Conservation (phyloP, 2,113 vertebrate genomes). For the Myotis yumanensis region DNA sequence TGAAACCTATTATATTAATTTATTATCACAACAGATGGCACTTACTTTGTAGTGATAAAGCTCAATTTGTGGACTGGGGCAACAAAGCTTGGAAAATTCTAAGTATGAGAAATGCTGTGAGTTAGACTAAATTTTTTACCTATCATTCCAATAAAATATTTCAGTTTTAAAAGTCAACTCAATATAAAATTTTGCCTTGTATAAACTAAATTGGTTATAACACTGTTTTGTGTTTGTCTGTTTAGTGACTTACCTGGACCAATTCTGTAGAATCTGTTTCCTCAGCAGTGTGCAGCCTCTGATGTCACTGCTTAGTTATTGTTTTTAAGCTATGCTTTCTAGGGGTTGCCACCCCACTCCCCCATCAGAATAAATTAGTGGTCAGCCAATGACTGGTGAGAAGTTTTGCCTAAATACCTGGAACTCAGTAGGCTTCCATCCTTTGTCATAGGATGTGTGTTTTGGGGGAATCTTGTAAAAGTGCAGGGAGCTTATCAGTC, state of each 20-base stretch:
- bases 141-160: neutral
- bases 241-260: neutral
- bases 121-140: neutral
- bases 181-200: neutral
- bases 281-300: neutral
- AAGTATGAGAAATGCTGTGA: neutral
- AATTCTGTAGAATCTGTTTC: neutral
- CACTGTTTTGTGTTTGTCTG: neutral
- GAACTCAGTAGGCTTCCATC: neutral
- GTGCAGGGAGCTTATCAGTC: neutral
- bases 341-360: neutral
- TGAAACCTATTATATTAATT: neutral
- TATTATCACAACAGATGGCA: neutral
- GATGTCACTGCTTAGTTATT: neutral
- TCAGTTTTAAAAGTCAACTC: neutral
- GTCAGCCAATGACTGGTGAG: constrained; percentile 1
- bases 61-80: neutral
- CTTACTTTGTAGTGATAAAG: neutral
- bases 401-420: neutral
- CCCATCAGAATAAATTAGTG: neutral
- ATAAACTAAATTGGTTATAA: neutral
- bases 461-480: neutral
- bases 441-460: neutral
- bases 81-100: constrained; percentile 32
- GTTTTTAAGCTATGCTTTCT: constrained; percentile 20